Evolutionary conservation across 2,797 vertebrate species (phyloP).

Genomic region (Propithecus perrieri): DNA sequence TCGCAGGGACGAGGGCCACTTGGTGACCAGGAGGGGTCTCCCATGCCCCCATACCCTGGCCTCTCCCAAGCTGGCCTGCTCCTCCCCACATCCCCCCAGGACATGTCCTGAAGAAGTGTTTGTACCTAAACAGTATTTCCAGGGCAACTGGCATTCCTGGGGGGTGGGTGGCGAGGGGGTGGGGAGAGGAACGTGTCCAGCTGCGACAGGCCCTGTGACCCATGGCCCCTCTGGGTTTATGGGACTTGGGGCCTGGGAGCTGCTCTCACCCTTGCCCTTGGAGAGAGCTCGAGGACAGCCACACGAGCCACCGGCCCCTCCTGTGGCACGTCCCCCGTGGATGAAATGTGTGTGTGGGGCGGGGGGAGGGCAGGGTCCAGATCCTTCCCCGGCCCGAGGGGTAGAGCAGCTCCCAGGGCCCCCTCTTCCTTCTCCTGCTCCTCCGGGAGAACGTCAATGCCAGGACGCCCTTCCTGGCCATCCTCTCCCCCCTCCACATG

Average conservation of each 20-base stretch:
- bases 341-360: not conserved
- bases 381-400: not conserved
- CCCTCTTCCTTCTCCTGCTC: not conserved
- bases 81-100: not conserved
- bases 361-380: not conserved
- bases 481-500: not conserved
- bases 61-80: not conserved
- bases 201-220: not conserved
- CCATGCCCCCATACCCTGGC: not conserved
- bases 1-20: not conserved
- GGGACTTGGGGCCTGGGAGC: not conserved
- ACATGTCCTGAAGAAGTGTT: slow-evolving; percentile 14
- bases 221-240: not conserved
- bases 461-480: not conserved
- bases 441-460: not conserved
- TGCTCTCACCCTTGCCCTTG: not conserved
- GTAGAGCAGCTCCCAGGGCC: not conserved
- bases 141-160: slow-evolving; percentile 12
- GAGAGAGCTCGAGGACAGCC: not conserved
- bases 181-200: not conserved
- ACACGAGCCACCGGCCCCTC: accelerated
- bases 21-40: not conserved
- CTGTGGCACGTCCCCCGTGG: not conserved
- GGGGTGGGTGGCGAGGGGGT: not conserved
- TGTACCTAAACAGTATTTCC: slow-evolving; percentile 57